Percentiles rank a stretch among this genome's conserved stretches.
These are phyloP conservation scores for Drosophila recens DNA, from an alignment of 2,888 invertebrate species.

Conservation along the genomic window DNA sequence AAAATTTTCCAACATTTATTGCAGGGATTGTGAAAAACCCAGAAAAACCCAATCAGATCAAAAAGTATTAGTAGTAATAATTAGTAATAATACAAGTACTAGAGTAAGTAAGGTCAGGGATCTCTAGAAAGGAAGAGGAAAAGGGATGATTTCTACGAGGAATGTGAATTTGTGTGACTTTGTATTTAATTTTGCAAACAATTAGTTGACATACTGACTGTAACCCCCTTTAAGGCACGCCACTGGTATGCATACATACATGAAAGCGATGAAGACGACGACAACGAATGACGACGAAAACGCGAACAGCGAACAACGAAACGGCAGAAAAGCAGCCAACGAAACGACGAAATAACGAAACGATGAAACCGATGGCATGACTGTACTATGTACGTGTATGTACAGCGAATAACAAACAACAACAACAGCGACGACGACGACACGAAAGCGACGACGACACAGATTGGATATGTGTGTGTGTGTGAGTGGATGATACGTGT, in stretches of 20 bases:
- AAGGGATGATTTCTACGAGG: too few relatives aligned
- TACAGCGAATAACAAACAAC: slow-evolving; percentile 41
- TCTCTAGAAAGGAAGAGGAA: too few relatives aligned
- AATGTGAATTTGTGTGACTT: too few relatives aligned
- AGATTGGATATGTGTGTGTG: slow-evolving; percentile 10
- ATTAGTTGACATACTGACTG: too few relatives aligned
- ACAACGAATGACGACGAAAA: slow-evolving; percentile 36
- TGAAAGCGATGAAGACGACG: slow-evolving; percentile 41
- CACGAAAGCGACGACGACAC: slow-evolving; percentile 10
- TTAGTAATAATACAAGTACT: too few relatives aligned
- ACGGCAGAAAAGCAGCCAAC: slow-evolving; percentile 9
- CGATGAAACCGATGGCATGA: slow-evolving; percentile 70
- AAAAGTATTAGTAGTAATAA: too few relatives aligned
- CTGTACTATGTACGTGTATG: slow-evolving; percentile 51
- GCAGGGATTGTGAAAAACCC: too few relatives aligned
- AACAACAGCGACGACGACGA: slow-evolving; percentile 18
- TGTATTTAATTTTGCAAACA: too few relatives aligned
- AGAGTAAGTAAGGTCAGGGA: too few relatives aligned
- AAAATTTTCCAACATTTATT: too few relatives aligned
- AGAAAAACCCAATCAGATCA: too few relatives aligned
- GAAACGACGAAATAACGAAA: slow-evolving; percentile 66
- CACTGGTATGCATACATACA: slow-evolving; percentile 46
- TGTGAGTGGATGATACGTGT: slow-evolving; percentile 5
- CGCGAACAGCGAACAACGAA: slow-evolving; percentile 28
- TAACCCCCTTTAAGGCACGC: slow-evolving; percentile 5